Conservation (phyloP, 1,140 invertebrate species). For the Antheraea pernyi region DNA sequence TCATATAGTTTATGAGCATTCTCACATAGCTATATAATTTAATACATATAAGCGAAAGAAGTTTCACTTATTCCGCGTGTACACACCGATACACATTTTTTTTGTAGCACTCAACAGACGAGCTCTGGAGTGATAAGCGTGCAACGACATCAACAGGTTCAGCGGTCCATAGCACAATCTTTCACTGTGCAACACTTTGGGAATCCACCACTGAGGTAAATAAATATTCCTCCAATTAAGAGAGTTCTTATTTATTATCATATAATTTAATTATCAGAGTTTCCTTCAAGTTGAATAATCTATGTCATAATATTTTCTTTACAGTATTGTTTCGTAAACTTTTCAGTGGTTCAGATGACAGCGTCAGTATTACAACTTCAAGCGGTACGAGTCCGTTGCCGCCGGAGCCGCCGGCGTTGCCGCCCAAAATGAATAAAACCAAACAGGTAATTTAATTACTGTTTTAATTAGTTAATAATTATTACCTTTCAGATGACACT, state of each 20-base stretch:
- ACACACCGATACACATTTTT: background rate
- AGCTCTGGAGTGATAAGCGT: constrained; percentile 47
- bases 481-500: too few relatives aligned
- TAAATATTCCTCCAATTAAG: background rate
- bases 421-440: constrained; percentile 85
- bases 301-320: too few relatives aligned
- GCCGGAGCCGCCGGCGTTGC: constrained; percentile 86
- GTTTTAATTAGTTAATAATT: too few relatives aligned
- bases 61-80: too few relatives aligned
- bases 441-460: constrained; percentile 49
- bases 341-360: constrained; percentile 68
- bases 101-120: constrained; percentile 60
- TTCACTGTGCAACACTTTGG: constrained; percentile 68
- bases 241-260: too few relatives aligned
- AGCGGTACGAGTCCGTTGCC: constrained; percentile 58
- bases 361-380: constrained; percentile 56
- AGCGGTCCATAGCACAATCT: constrained; percentile 66
- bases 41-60: too few relatives aligned
- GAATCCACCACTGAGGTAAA: constrained; percentile 55
- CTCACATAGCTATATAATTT: too few relatives aligned
- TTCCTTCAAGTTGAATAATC: too few relatives aligned
- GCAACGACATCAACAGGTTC: constrained; percentile 59
- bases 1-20: too few relatives aligned
- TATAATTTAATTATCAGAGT: too few relatives aligned
- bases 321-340: background rate